These are phyloP conservation scores for Hylaeus volcanicus DNA, from an alignment of 1,140 invertebrate species.

Conservation along the genomic window DNA sequence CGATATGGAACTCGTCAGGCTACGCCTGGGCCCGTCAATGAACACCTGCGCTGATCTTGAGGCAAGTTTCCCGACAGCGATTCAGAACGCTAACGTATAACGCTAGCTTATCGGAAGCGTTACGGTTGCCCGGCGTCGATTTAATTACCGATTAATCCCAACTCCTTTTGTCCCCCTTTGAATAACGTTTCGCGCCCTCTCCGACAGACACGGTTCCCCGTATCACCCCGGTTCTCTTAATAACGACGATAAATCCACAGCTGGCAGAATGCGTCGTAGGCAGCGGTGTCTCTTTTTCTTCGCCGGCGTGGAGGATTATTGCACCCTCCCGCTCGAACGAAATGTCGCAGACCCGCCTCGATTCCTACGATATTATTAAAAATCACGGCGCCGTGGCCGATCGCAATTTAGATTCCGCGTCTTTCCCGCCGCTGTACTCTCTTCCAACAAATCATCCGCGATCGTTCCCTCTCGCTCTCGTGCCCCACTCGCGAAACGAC, in stretches of 20 bases:
- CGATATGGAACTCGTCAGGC: neutral
- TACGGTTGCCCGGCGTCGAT: slow-evolving; percentile 43
- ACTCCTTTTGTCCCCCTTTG: slow-evolving; percentile 53
- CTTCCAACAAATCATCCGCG: slow-evolving; percentile 55
- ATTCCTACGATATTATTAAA: slow-evolving; percentile 56
- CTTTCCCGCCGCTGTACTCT: slow-evolving; percentile 21
- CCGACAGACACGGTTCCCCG: slow-evolving; percentile 12
- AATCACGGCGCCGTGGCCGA: neutral
- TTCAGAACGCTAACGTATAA: too few relatives aligned
- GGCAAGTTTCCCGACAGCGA: too few relatives aligned
- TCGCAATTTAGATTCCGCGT: slow-evolving; percentile 50
- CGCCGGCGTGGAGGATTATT: slow-evolving; percentile 43
- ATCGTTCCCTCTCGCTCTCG: slow-evolving; percentile 25
- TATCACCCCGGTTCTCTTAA: slow-evolving; percentile 62
- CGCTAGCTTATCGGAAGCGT: slow-evolving; percentile 26
- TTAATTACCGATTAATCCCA: slow-evolving; percentile 66
- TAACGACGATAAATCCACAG: slow-evolving; percentile 60
- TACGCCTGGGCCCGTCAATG: neutral
- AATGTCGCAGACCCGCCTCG: slow-evolving; percentile 39
- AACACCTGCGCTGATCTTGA: neutral
- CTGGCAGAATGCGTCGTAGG: slow-evolving; percentile 47
- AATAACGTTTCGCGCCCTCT: slow-evolving; percentile 51
- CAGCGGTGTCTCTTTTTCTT: slow-evolving; percentile 47
- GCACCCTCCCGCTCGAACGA: slow-evolving; percentile 26
- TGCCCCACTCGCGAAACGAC: slow-evolving; percentile 22